These are phyloP conservation scores for Trichopria drosophilae DNA, from an alignment of 2,888 invertebrate species.

Conservation along the genomic window DNA sequence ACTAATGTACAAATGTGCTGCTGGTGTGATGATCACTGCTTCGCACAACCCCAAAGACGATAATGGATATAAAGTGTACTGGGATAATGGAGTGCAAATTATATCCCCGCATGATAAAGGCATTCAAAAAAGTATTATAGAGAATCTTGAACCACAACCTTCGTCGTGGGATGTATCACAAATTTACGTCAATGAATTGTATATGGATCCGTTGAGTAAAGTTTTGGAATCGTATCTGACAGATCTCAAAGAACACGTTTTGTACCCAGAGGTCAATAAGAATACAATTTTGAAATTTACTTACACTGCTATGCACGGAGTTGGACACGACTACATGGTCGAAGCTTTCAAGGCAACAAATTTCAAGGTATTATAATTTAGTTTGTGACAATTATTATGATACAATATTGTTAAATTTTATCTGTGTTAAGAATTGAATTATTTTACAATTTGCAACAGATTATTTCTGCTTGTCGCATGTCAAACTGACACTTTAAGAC, in stretches of 20 bases:
- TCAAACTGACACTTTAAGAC: too few species aligned
- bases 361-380: conserved; percentile 65
- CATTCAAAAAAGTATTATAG: conserved; percentile 77
- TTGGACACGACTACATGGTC: conserved; percentile 79
- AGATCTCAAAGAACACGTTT: conserved; percentile 63
- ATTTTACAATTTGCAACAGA: too few species aligned
- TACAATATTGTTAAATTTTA: too few species aligned
- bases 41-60: conserved; percentile 95
- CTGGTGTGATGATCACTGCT: conserved; percentile 93
- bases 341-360: conserved; percentile 75
- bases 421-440: too few species aligned
- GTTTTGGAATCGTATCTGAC: conserved; percentile 71
- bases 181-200: conserved; percentile 62
- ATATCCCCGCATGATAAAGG: conserved; percentile 87
- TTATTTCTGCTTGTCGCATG: too few species aligned
- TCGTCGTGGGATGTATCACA: conserved; percentile 76
- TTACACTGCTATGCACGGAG: conserved; percentile 98
- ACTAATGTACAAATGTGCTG: conserved; percentile 71
- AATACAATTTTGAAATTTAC: conserved; percentile 69
- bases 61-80: conserved; percentile 98
- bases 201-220: conserved; percentile 72
- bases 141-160: conserved; percentile 75
- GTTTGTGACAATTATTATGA: conserved; percentile 10
- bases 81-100: conserved; percentile 94
- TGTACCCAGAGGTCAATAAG: conserved; percentile 63